Evolutionary conservation across 2,888 invertebrate genomes (phyloP).

Genomic region (Oasisia sp.): DNA sequence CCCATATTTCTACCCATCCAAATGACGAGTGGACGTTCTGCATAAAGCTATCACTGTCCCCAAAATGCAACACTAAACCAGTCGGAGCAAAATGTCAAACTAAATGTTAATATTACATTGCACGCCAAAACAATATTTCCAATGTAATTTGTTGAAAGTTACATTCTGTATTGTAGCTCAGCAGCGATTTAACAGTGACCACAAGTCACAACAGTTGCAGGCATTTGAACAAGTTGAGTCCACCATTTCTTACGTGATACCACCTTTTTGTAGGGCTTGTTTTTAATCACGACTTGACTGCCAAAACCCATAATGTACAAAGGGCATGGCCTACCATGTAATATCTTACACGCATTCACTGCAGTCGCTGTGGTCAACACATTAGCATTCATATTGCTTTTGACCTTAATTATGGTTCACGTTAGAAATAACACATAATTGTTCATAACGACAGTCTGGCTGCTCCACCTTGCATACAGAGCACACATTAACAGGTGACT

Average conservation of each 20-base stretch:
- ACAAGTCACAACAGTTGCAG: not conserved
- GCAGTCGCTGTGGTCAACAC: slow-evolving; percentile 8
- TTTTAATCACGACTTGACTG: not conserved
- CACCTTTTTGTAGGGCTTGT: not conserved
- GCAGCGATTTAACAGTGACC: not conserved
- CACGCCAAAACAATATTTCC: too few species aligned
- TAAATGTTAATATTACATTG: not conserved
- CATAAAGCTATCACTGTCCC: not conserved
- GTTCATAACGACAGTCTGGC: not conserved
- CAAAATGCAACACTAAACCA: not conserved
- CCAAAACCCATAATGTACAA: not conserved
- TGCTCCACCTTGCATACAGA: not conserved
- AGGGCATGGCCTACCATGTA: not conserved
- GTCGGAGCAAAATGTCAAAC: not conserved
- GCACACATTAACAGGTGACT: slow-evolving; percentile 3
- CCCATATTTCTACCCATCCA: too few species aligned
- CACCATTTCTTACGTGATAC: not conserved
- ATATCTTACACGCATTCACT: not conserved
- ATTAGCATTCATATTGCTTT: not conserved
- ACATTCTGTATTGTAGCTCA: not conserved
- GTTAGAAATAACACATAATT: slow-evolving; percentile 11
- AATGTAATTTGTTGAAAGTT: not conserved
- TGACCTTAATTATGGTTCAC: slow-evolving; percentile 7
- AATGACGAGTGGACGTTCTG: not conserved
- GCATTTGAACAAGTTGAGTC: not conserved